Evolutionary conservation across 2,113 vertebrate species (phyloP), one percentile per base, ranked within the genome.

Genomic region (Octodon degus): DNA sequence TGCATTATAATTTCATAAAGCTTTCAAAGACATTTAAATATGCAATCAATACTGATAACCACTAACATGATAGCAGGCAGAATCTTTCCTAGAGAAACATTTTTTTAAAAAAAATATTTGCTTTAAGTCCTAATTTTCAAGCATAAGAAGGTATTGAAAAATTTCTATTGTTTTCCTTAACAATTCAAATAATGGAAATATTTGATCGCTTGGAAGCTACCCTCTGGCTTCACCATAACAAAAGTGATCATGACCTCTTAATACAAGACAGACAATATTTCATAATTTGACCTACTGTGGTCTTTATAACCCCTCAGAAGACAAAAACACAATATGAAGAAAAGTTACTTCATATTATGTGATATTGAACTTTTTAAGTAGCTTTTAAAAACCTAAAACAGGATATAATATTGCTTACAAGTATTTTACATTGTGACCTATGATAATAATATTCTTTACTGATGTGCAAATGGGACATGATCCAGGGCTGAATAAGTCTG

Each of bases 341-440:
- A 74, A 87, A 84, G 1, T 63, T 92, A 86, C 87, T 94, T 96
- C 13, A 86, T 87, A 92, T 95, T 13, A 68, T 32, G 60, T 81
- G 12, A 2, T 88, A 17, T 63, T 92, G 19, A 80, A 32, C 5
- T 88, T 24, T 87, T 74, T 16, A 81, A 74, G 67, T 88, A 77
- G 12, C 1, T 30, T 86, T 83, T 88, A 14, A 65, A 22, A 81
- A 91, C 60, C 32, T 79, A 32, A 62, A 25, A 16, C 34, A 72
- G 5, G 22, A 62, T 68, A 10, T 55, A 20, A 0, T 67, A 50
- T 85, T 58, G n/a, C 8, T 63, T 14, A 82, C 22, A 74, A 25
- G 68, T 20, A 85, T 82, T 77, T 96, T 77, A 43, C 32, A 90
- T 55, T 53, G 43, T 77, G 27, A 30, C 13, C 63, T 25, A 34